phyloP scores from a whole-genome alignment of 2,888 invertebrate species.

The Holacanthella duospinosa region DNA sequence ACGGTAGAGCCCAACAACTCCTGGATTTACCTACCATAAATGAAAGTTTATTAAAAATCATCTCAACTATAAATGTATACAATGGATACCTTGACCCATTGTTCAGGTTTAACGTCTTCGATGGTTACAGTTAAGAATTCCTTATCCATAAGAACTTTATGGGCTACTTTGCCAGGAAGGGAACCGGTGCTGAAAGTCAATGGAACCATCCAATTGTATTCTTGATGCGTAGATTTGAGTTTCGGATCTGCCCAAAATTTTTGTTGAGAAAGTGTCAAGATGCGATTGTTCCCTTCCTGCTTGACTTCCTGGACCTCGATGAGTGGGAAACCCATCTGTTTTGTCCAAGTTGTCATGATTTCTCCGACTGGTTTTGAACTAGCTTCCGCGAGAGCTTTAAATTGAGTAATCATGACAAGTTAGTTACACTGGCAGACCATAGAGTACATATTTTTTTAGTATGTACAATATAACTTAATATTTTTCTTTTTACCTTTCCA shows the following conservation, averaged over 20 bases:
- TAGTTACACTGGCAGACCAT: no score
- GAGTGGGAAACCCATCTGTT: conserved; percentile 78
- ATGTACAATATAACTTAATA: background rate
- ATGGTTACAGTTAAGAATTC: conserved; percentile 57
- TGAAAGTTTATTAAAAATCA: background rate
- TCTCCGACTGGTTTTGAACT: conserved; percentile 78
- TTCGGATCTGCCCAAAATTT: conserved; percentile 69
- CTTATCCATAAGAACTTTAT: conserved; percentile 52
- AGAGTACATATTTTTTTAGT: no score
- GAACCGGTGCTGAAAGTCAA: conserved; percentile 67
- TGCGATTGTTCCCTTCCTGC: conserved; percentile 49
- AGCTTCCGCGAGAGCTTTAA: conserved; percentile 69
- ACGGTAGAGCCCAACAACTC: conserved; percentile 79
- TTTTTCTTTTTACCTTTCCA: conserved; percentile 49
- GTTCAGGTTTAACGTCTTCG: conserved; percentile 56
- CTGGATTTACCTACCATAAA: conserved; percentile 57
- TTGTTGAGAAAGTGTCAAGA: conserved; percentile 64
- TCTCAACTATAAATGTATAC: background rate
- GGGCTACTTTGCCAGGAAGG: conserved; percentile 54
- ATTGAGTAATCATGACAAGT: no score
- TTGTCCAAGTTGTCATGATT: conserved; percentile 96
- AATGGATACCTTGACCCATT: conserved; percentile 68
- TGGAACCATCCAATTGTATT: conserved; percentile 75
- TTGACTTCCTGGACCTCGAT: conserved; percentile 48
- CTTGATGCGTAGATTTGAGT: conserved; percentile 44